Base-by-base conservation (phyloP, 2,113 vertebrate species). In the Danionella cerebrum region DNA sequence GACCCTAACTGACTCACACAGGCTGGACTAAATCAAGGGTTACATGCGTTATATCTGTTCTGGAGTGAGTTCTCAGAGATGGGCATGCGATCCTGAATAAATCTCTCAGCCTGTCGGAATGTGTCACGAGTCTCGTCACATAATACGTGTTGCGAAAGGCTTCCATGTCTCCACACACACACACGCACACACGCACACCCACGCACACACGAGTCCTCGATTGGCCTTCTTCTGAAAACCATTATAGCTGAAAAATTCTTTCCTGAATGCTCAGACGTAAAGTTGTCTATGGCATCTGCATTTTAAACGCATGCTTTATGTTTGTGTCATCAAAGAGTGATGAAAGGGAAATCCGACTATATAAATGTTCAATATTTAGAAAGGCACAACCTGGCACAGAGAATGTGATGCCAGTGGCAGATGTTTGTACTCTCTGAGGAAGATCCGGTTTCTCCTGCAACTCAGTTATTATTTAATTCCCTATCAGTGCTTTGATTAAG, bases 61-160 rank as follows among this genome's bases (percentile, higher is more conserved):
- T 83, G 79, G 83, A 81, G n/a, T n/a, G n/a, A 70, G 75, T 85
- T 84, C 78, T 80, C 73, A 38, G 71, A 78, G 75, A 76, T 63
- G 58, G 87, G 78, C 75, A 88, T 84, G 69, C 71, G 85, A 89
- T 86, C 84, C 74, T 53, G 78, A 81, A 85, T 87, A 85, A 88
- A 90, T 86, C 85, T 85, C 76, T 72, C 71, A 73, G 73, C 79
- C 74, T 83, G 82, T 78, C 75, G 71, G 77, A 83, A 82, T 78
- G 76, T 82, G 79, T 81, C 76, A 80, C 77, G 77, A 79, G 69
- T 77, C 84, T 83, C 65, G 80, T 83, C 80, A 86, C 85, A 81
- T 74, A 83, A 84, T 87, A 82, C 76, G 78, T 82, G 76, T 76
- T 77, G 66, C 74, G 45, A 77, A 72, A 70, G 82, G 78, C 75